These are phyloP conservation scores for Euplagia quadripunctaria DNA, from an alignment of 2,888 invertebrate genomes.

Conservation along the genomic window DNA sequence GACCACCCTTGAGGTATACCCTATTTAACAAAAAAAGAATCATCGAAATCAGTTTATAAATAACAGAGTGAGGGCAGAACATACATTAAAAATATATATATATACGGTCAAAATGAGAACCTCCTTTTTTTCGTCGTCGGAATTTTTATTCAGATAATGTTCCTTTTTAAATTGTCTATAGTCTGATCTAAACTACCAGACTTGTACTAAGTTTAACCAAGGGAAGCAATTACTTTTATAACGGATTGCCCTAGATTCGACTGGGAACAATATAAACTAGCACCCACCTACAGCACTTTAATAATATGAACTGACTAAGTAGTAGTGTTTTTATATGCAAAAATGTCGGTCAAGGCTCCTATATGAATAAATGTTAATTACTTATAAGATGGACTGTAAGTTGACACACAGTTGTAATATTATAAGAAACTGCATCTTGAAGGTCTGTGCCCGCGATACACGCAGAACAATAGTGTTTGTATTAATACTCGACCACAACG, in stretches of 20 bases:
- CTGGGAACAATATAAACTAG: conserved; percentile 21
- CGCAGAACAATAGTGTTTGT: not conserved
- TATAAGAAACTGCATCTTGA: not conserved
- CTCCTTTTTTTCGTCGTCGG: too few relatives aligned
- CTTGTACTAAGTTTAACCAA: conserved; percentile 8
- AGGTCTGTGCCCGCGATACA: not conserved
- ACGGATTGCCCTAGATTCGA: conserved; percentile 19
- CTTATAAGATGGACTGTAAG: not conserved
- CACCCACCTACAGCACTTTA: conserved; percentile 9
- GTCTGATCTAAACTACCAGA: conserved; percentile 2
- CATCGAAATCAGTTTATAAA: too few relatives aligned
- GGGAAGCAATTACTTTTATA: conserved; percentile 17
- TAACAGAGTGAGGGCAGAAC: too few relatives aligned
- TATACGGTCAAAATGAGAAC: too few relatives aligned
- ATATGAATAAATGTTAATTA: conserved; percentile 7
- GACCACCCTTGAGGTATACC: too few relatives aligned
- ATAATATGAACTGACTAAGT: conserved; percentile 13
- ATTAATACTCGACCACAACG: conserved; percentile 3
- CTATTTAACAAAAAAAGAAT: too few relatives aligned
- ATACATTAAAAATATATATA: too few relatives aligned
- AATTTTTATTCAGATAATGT: not conserved
- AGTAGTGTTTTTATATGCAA: conserved; percentile 13
- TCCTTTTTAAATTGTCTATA: not conserved
- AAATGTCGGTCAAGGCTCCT: conserved; percentile 17
- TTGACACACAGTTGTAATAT: not conserved